Conservation (phyloP, 2,797 vertebrate genomes). For the Phrynocephalus forsythii region DNA sequence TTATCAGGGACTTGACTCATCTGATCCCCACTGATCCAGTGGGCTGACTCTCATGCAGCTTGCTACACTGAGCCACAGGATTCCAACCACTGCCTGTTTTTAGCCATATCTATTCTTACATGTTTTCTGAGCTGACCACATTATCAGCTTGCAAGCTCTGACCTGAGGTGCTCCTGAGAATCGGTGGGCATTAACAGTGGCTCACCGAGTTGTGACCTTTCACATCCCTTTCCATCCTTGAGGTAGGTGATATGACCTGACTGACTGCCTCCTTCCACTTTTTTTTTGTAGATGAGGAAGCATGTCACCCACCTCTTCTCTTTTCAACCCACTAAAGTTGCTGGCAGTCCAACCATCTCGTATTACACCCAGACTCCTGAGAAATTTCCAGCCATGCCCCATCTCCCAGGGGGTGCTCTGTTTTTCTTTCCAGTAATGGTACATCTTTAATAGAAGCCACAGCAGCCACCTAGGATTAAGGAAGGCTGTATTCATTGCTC, state of each 20-base stretch:
- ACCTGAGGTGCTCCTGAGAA: no score
- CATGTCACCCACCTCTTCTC: fast-evolving
- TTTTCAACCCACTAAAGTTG: conserved; percentile 5
- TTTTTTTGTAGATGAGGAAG: neutral
- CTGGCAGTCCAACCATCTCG: neutral
- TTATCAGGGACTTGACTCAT: no score
- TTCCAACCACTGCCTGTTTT: no score
- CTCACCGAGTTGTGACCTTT: neutral
- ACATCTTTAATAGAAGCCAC: conserved; percentile 47
- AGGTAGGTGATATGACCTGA: neutral
- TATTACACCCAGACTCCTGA: conserved; percentile 29
- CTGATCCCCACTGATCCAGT: no score
- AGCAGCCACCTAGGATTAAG: conserved; percentile 61
- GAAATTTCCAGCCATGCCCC: neutral
- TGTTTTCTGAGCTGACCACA: no score
- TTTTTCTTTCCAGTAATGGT: conserved; percentile 31
- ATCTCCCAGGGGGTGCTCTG: neutral
- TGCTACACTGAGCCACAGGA: no score
- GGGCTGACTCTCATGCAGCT: no score
- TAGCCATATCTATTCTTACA: no score
- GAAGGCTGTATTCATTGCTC: neutral
- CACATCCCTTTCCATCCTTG: neutral
- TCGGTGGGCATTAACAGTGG: no score
- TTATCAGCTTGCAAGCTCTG: no score
- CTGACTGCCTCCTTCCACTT: neutral